A percentile compares a stretch with the other conserved stretches of the same genome.
phyloP scores from a whole-genome alignment of 2,888 invertebrate species.

The Lithosia quadra region DNA sequence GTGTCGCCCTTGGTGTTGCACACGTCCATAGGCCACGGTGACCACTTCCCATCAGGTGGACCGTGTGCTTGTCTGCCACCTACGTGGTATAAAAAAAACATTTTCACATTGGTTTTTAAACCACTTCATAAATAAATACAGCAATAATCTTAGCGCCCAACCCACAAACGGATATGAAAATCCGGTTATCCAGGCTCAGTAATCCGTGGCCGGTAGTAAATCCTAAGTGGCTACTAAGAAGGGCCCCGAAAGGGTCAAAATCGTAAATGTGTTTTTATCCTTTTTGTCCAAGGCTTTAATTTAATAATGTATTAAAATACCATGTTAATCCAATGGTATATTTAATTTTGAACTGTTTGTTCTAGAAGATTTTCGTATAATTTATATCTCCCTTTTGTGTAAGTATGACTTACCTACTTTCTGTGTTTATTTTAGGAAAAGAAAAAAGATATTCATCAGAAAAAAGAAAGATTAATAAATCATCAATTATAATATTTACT shows the following conservation, averaged over 20 bases:
- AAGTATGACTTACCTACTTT: no score
- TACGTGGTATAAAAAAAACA: no score
- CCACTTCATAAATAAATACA: conserved; percentile 33
- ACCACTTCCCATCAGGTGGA: no score
- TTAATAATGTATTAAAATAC: conserved; percentile 39
- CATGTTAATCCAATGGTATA: conserved; percentile 32
- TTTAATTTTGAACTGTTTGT: conserved; percentile 14
- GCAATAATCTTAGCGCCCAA: conserved; percentile 29
- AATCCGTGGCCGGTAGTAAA: conserved; percentile 45
- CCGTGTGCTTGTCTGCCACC: no score
- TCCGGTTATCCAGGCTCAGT: conserved; percentile 45
- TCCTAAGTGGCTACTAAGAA: conserved; percentile 39
- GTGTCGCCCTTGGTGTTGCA: no score
- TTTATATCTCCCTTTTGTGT: conserved; percentile 12
- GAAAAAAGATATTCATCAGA: no score
- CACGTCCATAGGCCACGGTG: no score
- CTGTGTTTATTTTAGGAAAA: no score
- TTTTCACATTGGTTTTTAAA: no score
- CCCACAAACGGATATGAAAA: conserved; percentile 40
- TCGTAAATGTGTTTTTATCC: conserved; percentile 27
- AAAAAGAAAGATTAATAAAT: no score
- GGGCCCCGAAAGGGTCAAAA: conserved; percentile 37
- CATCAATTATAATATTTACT: no score
- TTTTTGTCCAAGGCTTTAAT: conserved; percentile 24
- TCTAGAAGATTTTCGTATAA: conserved; percentile 32